Evolutionary conservation across 1,140 invertebrate genomes (phyloP), one percentile per base, ranked within the genome.

Genomic region (Trachymyrmex septentrionalis): DNA sequence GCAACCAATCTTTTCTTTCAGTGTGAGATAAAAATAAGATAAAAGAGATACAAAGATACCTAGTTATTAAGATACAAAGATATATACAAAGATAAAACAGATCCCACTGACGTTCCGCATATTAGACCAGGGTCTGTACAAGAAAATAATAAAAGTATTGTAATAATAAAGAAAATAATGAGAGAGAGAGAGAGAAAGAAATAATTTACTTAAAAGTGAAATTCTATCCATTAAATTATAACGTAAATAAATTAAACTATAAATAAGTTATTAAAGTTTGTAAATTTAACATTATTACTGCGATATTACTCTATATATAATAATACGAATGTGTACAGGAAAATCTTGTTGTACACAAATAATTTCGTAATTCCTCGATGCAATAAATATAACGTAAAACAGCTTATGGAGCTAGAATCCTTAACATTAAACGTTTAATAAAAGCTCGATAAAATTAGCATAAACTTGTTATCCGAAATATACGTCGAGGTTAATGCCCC

Each of bases 401-500:
- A 61, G 21, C 16, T 38, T 34, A 77, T 48, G 21, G 3, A 30
- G n/a, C 10, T 55, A 4, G 3, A 63, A 48, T 77, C 21, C 16
- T 66, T 34, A 30, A 71, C 12, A 34, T 48, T 38, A 21, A 34
- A 57, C 14, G 19, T 82, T 57, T 38, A 55, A 72, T 61, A 1
- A 30, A 44, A 71, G 16, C 21, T 27, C 19, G 53, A 14, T 34
- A 9, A 69, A 69, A 69, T 71, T 48, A 48, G 34, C 66, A 27
- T 27, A 59, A 82, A 59, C 19, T 50, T n/a, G 34, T 21, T 27
- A 27, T 7, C 24, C 53, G 34, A 72, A 80, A 69, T 82, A 61
- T 53, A 59, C 16, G 21, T 24, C 21, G 66, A 14, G 48, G 9
- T 55, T 57, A 55, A 81, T 10, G 61, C 24, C 24, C 59, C 53